Evolutionary conservation across 2,797 vertebrate genomes (phyloP).

Genomic region (Chrosomus eos): DNA sequence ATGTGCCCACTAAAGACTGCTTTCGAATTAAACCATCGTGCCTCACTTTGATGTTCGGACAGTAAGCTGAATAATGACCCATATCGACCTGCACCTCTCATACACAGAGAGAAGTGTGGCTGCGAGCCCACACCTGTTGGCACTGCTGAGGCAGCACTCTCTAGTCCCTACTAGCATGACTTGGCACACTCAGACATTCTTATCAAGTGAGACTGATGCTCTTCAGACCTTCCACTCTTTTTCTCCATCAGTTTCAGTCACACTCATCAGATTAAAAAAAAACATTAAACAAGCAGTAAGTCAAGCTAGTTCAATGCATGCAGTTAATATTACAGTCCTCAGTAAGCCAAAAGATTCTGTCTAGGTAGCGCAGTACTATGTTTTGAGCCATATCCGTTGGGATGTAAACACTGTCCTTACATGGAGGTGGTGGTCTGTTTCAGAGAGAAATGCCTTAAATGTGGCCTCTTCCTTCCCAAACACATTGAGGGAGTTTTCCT

Average conservation of each 20-base stretch:
- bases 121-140: conserved; percentile 31
- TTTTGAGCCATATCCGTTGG: background rate
- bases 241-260: background rate
- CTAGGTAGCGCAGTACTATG: background rate
- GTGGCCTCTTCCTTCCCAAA: conserved; percentile 6
- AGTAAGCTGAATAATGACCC: conserved; percentile 4
- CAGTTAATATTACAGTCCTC: background rate
- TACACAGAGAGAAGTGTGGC: background rate
- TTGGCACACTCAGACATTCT: background rate
- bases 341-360: background rate
- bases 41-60: conserved; percentile 6
- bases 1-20: background rate
- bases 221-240: background rate
- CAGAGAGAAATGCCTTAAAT: background rate
- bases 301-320: background rate
- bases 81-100: conserved; percentile 27
- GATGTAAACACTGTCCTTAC: background rate
- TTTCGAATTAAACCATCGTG: background rate
- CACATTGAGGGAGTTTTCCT: conserved; percentile 14
- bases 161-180: background rate
- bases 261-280: background rate
- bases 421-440: background rate
- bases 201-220: background rate
- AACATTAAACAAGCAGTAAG: background rate
- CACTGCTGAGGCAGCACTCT: conserved; percentile 4